These are phyloP conservation scores for Pomatorhinus ruficollis DNA, from an alignment of 2,113 vertebrate species.

Conservation along the genomic window DNA sequence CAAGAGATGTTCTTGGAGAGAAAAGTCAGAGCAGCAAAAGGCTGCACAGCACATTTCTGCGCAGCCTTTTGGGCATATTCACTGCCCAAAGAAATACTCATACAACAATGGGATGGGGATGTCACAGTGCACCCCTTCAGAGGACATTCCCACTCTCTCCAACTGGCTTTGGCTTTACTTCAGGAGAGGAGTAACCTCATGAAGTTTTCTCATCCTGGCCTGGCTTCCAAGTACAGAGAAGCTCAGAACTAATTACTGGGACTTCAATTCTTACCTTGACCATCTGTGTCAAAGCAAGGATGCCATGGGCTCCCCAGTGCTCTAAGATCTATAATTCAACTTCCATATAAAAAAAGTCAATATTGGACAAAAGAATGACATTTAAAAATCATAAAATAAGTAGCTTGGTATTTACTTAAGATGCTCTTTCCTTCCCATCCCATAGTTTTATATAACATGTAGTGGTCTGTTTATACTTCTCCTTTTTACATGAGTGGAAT, in stretches of 20 bases:
- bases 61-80: not conserved
- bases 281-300: constrained; percentile 65
- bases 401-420: constrained; percentile 78
- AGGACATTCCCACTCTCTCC: not conserved
- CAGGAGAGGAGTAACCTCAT: constrained; percentile 22
- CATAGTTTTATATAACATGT: constrained; percentile 50
- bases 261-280: constrained; percentile 66
- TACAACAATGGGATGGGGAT: constrained; percentile 22
- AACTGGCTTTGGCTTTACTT: not conserved
- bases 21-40: constrained; percentile 5
- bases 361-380: constrained; percentile 82
- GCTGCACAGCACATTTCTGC: not conserved
- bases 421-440: constrained; percentile 58
- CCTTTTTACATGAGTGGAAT: not conserved
- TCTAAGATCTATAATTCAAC: constrained; percentile 76
- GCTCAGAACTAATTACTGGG: constrained; percentile 65
- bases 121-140: not conserved
- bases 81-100: constrained; percentile 17
- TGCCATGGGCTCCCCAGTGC: constrained; percentile 41
- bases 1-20: not conserved
- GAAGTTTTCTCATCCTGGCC: constrained; percentile 27
- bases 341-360: constrained; percentile 78
- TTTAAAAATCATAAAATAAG: constrained; percentile 83
- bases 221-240: not conserved
- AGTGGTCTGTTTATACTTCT: constrained; percentile 62